Percentiles rank a stretch among this genome's conserved stretches.
Evolutionary conservation across 2,797 vertebrate species (phyloP).

Genomic region (Poeciliopsis presidionis): DNA sequence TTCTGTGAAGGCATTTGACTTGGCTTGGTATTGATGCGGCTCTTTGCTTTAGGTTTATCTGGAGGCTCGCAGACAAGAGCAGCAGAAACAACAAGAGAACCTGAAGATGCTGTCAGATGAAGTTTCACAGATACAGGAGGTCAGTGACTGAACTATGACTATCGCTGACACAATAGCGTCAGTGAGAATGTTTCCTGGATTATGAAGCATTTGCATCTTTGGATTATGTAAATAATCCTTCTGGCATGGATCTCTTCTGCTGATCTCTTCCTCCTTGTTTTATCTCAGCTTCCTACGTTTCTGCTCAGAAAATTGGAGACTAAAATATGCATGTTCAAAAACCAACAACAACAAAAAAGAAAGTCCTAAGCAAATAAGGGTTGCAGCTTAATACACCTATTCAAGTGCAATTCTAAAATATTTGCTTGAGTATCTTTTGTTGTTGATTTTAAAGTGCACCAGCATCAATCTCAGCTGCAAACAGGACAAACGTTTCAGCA

Average conservation of each 20-base stretch:
- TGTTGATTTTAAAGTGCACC: background rate
- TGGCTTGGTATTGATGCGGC: background rate
- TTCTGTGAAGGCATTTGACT: background rate
- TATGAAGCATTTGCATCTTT: background rate
- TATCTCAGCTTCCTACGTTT: background rate
- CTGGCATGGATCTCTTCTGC: too few relatives aligned
- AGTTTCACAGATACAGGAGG: slow-evolving; percentile 92
- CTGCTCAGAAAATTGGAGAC: background rate
- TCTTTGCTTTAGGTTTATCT: slow-evolving; percentile 86
- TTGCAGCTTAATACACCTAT: background rate
- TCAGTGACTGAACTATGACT: slow-evolving; percentile 52
- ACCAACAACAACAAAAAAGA: background rate
- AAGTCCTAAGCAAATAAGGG: background rate
- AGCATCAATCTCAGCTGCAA: background rate
- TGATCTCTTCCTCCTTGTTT: background rate
- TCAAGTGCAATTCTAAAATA: background rate
- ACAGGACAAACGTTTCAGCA: background rate
- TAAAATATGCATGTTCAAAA: background rate
- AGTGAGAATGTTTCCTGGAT: background rate
- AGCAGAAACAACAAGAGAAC: slow-evolving; percentile 83
- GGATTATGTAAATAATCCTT: background rate
- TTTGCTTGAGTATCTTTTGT: background rate
- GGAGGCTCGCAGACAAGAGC: slow-evolving; percentile 83
- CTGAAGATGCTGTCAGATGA: slow-evolving; percentile 90
- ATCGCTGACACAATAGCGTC: background rate